Percentiles rank a stretch among this genome's conserved stretches.
These are phyloP conservation scores for Cebus imitator DNA, from an alignment of 2,113 vertebrate genomes.

Conservation along the genomic window DNA sequence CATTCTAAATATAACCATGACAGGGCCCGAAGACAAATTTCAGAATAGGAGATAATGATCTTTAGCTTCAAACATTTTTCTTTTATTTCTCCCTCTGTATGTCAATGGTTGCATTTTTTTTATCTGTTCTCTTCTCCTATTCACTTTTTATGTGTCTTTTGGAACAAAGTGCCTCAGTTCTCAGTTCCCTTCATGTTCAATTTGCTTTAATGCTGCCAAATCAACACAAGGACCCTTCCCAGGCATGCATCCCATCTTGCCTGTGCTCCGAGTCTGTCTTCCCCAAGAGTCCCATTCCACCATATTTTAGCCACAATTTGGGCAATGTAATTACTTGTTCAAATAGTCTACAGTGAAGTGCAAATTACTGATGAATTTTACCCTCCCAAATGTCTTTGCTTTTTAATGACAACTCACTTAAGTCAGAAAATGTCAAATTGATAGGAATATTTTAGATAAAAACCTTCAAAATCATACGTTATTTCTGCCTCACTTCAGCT, in stretches of 20 bases:
- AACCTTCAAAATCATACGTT: neutral
- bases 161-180: neutral
- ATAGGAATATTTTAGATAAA: neutral
- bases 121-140: neutral
- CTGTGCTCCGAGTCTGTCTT: neutral
- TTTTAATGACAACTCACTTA: neutral
- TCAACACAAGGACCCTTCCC: neutral
- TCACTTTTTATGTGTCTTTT: neutral
- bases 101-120: too few species aligned
- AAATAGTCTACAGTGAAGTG: neutral
- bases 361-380: neutral
- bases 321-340: neutral
- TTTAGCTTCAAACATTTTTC: neutral
- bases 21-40: neutral
- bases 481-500: neutral
- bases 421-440: neutral
- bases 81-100: neutral
- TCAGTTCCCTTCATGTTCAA: neutral
- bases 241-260: neutral
- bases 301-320: neutral
- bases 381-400: neutral
- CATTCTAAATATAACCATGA: neutral
- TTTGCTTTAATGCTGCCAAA: neutral
- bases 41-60: neutral
- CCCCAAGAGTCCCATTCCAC: neutral